A percentile compares a stretch with the other conserved stretches of the same genome.
Conservation (phyloP, 2,113 vertebrate genomes). For the Emydura subglobosa region DNA sequence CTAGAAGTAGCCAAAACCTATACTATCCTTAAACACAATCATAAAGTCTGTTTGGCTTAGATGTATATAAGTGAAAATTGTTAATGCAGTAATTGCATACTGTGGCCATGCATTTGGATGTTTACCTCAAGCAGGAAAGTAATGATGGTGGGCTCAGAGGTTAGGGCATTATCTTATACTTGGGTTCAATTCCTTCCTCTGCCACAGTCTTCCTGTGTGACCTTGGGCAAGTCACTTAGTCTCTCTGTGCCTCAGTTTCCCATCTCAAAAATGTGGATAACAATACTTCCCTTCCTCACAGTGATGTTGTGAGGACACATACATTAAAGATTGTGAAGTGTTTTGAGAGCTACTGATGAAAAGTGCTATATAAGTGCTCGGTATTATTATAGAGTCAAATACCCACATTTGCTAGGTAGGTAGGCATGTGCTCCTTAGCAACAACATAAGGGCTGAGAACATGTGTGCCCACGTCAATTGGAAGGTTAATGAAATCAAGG, state of each 20-base stretch:
- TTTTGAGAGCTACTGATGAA: not conserved
- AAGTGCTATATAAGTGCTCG: not conserved
- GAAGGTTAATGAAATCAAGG: not conserved
- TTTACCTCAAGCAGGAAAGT: not conserved
- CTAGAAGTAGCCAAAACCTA: not conserved
- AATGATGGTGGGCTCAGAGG: not conserved
- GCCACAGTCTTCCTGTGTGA: not conserved
- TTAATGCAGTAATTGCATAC: accelerated
- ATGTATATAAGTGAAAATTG: not conserved
- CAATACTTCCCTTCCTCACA: too few relatives aligned
- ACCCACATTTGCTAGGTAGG: accelerated
- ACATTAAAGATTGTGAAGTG: not conserved
- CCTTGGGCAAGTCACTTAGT: not conserved
- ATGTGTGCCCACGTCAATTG: not conserved
- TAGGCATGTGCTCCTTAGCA: not conserved
- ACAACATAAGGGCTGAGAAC: not conserved
- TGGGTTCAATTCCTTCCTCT: not conserved
- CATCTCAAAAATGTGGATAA: not conserved
- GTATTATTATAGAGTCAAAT: not conserved
- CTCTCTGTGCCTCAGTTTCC: not conserved
- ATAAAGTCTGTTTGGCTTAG: not conserved
- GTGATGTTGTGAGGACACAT: not conserved
- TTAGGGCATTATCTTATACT: not conserved
- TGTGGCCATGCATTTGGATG: not conserved
- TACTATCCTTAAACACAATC: accelerated